Evolutionary conservation across 2,888 invertebrate genomes (phyloP).

Genomic region (Rambutsinella grinnellia): DNA sequence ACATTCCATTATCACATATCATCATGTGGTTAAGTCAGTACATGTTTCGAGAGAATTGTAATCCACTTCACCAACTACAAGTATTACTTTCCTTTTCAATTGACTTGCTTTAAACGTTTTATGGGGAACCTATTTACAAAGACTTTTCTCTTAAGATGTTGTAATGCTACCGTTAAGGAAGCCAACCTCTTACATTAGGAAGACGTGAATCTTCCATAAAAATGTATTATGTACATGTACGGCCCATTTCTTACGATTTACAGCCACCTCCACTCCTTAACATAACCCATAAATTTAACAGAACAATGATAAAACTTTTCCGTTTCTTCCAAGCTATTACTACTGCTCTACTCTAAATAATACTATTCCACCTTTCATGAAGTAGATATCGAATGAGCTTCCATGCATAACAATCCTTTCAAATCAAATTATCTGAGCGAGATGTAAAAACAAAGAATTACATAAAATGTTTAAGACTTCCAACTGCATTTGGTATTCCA

Average conservation of each 20-base stretch:
- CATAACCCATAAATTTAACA: conserved; percentile 45
- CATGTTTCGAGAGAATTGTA: neutral
- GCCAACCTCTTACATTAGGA: neutral
- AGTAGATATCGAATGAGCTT: too few relatives aligned
- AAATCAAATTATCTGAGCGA: too few relatives aligned
- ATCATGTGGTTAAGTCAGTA: too few relatives aligned
- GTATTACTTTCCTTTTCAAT: conserved; percentile 12
- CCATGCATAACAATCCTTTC: too few relatives aligned
- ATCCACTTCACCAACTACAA: neutral
- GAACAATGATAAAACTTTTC: conserved; percentile 40
- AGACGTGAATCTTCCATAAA: conserved; percentile 13
- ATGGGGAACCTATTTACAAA: conserved; percentile 17
- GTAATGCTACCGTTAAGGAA: neutral
- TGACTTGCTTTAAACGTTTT: conserved; percentile 29
- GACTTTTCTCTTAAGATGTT: neutral
- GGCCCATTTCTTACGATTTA: conserved; percentile 41
- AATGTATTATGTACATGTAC: conserved; percentile 31
- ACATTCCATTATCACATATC: too few relatives aligned
- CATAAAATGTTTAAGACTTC: too few relatives aligned
- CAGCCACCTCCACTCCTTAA: conserved; percentile 45
- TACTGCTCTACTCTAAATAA: too few relatives aligned
- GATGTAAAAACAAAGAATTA: too few relatives aligned
- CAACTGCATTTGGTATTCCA: too few relatives aligned
- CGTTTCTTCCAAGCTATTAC: too few relatives aligned
- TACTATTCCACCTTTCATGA: too few relatives aligned